Base-by-base conservation (phyloP, 2,797 vertebrate species). In the Thunnus albacares region DNA sequence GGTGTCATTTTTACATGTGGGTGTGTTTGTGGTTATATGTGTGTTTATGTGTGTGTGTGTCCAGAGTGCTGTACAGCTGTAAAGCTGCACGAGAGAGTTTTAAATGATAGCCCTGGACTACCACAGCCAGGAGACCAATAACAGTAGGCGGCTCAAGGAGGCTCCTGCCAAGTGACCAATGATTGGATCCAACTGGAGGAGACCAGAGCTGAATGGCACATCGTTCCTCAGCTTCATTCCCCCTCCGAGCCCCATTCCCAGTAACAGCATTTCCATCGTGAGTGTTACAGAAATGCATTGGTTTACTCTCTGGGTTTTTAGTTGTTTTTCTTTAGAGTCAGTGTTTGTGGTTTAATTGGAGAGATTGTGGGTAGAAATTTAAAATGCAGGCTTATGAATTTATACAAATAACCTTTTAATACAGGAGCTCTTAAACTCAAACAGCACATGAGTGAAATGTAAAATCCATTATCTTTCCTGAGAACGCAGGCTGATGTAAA, bases 91-190 rank as follows among this genome's bases (percentile, higher is more conserved):
- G 58, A 78, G 60, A 77, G 73, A 69, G 61, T 84, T 91, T 87
- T 95, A 91, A 94, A 81, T 87, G 87, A 93, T 89, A 57, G 69
- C 69, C 77, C 64, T 55, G 51, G 65, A 86, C 80, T 66, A 79
- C 71, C 63, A 63, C 84, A 80, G 85, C 85, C 80, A 81, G 70
- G 89, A 90, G 89, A 91, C 86, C 90, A 89, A 88, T 93, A 89
- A 92, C 77, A 84, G 80, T 66, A 75, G 77, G 79, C 76, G 45
- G 82, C 87, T 92, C 73, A 88, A 88, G 81, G 82, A 80, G 90
- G 77, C 74, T 90, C 67, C 81, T 84, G 86, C 84, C 90, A 91
- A 92, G 87, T 91, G 91, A 85, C 89, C 89, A 84, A 78, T 93
- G 91, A 92, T 92, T 91, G 87, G 83, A 90, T 86, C 85, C 82